Base-by-base conservation (phyloP, 2,888 invertebrate species). In the Gastracanthus pulcherrimus region DNA sequence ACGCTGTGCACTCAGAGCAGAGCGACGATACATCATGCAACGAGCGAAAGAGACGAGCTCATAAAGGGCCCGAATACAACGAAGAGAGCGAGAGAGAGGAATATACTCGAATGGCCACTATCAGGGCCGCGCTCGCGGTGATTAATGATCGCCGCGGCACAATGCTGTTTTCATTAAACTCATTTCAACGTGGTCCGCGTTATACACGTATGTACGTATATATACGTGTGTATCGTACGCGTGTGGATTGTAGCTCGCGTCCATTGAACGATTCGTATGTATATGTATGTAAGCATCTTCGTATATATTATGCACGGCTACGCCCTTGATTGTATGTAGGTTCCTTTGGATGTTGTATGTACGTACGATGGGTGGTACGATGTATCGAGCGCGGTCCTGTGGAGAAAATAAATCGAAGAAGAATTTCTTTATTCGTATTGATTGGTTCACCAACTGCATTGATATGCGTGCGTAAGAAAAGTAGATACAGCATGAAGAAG, bases 161-260 rank as follows among this genome's bases (percentile, higher is more conserved):
- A 91, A 91, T 91, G 88, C 89, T 89, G 89, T 91, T 91, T 91
- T 91, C 90, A 91, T 91, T 91, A 90, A 90, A 90, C 89, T 90
- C 90, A 90, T 91, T 91, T 90, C 90, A 90, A 84, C 87, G 85
- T 86, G 84, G 86, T 85, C 84, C 85, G 87, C 45, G n/a, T n/a
- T n/a, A n/a, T n/a, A n/a, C n/a, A n/a, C n/a, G n/a, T n/a, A n/a
- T n/a, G n/a, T n/a, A n/a, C n/a, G 58, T 69, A 29, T 51, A 36
- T 48, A 41, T 72, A 3, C 23, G n/a, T 6, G 31, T n/a, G 34
- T n/a, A 29, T 60, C 29, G 41, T 41, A 7, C 0, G 23, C 19
- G n/a, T n/a, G n/a, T 51, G 51, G n/a, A 6, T 51, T 11, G 60
- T 9, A 23, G 45, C 23, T 45, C 29, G 34, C 48, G 5, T 34